A percentile compares a stretch with the other conserved stretches of the same genome.
Evolutionary conservation across 2,797 vertebrate species (phyloP).

Genomic region (Eurystomus glaucurus): DNA sequence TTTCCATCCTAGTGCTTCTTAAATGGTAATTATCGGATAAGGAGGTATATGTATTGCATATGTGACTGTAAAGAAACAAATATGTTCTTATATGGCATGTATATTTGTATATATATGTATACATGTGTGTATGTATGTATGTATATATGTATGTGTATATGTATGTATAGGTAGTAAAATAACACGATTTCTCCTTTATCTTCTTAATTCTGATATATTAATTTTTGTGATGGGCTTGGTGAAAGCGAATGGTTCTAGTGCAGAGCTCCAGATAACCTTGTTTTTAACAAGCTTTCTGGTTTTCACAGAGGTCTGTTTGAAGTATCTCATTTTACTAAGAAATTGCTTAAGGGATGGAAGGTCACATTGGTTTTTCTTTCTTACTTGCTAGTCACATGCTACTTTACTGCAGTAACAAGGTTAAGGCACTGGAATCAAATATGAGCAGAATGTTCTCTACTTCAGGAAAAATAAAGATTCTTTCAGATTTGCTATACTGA

Average conservation of each 20-base stretch:
- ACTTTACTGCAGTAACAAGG: not conserved
- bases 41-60: not conserved
- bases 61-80: not conserved
- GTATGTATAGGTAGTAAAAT: not conserved
- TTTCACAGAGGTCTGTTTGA: not conserved
- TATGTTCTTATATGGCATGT: fast-evolving
- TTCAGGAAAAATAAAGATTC: not conserved
- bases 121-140: too few relatives aligned
- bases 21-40: not conserved
- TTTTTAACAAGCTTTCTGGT: not conserved
- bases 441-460: constrained; percentile 1
- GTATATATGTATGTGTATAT: not conserved
- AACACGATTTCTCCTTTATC: not conserved
- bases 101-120: not conserved
- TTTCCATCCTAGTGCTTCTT: not conserved
- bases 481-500: not conserved
- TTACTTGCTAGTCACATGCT: not conserved
- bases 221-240: not conserved
- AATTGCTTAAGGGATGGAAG: constrained; percentile 20
- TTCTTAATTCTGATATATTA: not conserved
- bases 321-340: constrained; percentile 33
- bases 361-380: not conserved
- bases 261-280: not conserved
- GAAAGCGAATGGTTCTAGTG: not conserved
- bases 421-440: constrained; percentile 31